Evolutionary conservation across 1,140 invertebrate species (phyloP), one percentile per base, ranked within the genome.

Genomic region (Cherax quadricarinatus): DNA sequence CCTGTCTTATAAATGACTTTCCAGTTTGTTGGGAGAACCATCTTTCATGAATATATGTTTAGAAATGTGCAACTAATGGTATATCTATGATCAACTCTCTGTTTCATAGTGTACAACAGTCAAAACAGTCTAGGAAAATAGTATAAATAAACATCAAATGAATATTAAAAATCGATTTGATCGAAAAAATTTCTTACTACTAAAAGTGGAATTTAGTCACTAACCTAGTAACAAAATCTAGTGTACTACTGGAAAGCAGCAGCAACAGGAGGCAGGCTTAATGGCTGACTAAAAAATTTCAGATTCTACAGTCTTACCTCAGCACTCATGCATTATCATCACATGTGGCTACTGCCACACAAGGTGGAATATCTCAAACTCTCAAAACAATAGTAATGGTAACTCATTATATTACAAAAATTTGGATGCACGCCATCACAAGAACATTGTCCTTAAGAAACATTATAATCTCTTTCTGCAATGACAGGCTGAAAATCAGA

Each of bases 201-300:
- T 21, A 30, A n/a, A 30, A 30, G 7, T 16, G 12, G 30, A 75
- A 21, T n/a, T 30, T 75, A 30, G 9, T 75, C 21, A 30, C 70
- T 30, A 75, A 4, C 70, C n/a, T 75, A 75, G 24, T 30, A 9
- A 75, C 62, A 66, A 66, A 21, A 14, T 66, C 62, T 75, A 75
- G n/a, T 83, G 51, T 16, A 24, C 81, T 83, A 83, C n/a, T 57
- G 57, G 51, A 83, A 83, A 83, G 81, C 49, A 83, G 57, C 51
- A 83, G 12, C n/a, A 60, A 83, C 51, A 83, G 9, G 57, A 83
- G 21, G 57, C 81, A 83, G 57, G 57, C 57, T 83, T 57, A 57
- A 51, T 57, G 24, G 3, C 24, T 83, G 51, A 82, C 57, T 21
- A 82, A 4, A 83, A 83, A 60, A 9, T 30, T 83, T 51, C 81